Evolutionary conservation across 2,888 invertebrate genomes (phyloP).

Genomic region (Pandemis corylana): DNA sequence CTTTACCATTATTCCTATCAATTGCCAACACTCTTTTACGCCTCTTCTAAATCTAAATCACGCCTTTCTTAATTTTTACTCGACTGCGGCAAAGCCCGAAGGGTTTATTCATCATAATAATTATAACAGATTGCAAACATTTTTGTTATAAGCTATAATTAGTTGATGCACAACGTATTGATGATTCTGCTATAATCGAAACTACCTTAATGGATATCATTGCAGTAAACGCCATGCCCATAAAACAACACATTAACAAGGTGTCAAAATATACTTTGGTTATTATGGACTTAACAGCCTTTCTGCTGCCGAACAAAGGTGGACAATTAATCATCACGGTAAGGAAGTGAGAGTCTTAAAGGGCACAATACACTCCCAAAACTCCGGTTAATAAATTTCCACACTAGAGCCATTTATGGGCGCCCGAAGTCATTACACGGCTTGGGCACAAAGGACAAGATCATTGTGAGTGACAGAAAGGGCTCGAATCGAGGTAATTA

Average conservation of each 20-base stretch:
- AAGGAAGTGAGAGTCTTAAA: conserved; percentile 65
- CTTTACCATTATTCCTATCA: too few species aligned
- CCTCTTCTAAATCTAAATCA: too few species aligned
- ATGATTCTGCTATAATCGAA: conserved; percentile 20
- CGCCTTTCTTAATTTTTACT: too few species aligned
- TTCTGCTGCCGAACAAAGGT: conserved; percentile 56
- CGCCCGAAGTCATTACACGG: conserved; percentile 81
- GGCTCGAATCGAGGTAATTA: conserved; percentile 78
- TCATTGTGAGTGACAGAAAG: conserved; percentile 75
- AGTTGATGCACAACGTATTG: conserved; percentile 3
- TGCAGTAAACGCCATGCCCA: conserved; percentile 29
- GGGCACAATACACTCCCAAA: conserved; percentile 69
- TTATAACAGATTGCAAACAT: background rate
- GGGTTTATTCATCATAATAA: background rate
- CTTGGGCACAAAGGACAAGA: conserved; percentile 72
- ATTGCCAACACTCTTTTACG: too few species aligned
- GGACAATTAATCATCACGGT: conserved; percentile 70
- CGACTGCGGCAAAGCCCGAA: too few species aligned
- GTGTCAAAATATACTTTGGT: conserved; percentile 41
- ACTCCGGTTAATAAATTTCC: conserved; percentile 76
- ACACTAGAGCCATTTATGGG: conserved; percentile 77
- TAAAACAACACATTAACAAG: conserved; percentile 39
- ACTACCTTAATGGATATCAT: conserved; percentile 30
- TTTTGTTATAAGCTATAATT: conserved; percentile 24
- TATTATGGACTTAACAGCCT: conserved; percentile 40